Conservation (phyloP, 2,113 vertebrate species). For the Dromas ardeola region DNA sequence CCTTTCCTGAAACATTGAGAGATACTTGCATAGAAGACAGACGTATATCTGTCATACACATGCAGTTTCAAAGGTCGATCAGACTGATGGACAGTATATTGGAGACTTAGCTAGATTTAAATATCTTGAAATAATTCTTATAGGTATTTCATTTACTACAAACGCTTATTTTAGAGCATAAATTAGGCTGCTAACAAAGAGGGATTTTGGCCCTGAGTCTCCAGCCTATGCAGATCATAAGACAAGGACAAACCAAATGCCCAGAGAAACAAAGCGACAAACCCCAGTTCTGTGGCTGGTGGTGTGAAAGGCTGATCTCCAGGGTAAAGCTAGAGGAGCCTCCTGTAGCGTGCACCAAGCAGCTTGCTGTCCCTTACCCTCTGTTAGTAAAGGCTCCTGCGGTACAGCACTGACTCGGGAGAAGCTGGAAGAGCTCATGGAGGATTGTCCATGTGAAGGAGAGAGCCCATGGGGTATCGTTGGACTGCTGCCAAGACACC, state of each 20-base stretch:
- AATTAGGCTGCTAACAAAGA: background rate
- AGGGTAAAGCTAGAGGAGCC: background rate
- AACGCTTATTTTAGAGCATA: background rate
- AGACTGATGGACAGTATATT: background rate
- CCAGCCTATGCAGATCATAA: fast-evolving
- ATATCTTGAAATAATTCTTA: background rate
- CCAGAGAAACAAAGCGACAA: background rate
- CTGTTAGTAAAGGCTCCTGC: background rate
- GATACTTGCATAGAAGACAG: background rate
- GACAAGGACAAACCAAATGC: background rate
- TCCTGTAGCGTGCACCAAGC: fast-evolving
- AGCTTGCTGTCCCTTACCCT: background rate
- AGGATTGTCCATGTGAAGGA: fast-evolving
- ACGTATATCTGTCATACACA: fast-evolving
- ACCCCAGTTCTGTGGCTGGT: background rate
- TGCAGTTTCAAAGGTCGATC: background rate
- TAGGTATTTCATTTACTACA: background rate
- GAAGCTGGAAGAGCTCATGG: background rate
- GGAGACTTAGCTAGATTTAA: background rate
- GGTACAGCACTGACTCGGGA: background rate
- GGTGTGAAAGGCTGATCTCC: background rate
- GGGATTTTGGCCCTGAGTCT: background rate
- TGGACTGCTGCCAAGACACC: fast-evolving
- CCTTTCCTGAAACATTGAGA: background rate
- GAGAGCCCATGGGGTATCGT: background rate